Evolutionary conservation across 1,140 invertebrate genomes (phyloP).

Genomic region (Drosophila lowei): DNA sequence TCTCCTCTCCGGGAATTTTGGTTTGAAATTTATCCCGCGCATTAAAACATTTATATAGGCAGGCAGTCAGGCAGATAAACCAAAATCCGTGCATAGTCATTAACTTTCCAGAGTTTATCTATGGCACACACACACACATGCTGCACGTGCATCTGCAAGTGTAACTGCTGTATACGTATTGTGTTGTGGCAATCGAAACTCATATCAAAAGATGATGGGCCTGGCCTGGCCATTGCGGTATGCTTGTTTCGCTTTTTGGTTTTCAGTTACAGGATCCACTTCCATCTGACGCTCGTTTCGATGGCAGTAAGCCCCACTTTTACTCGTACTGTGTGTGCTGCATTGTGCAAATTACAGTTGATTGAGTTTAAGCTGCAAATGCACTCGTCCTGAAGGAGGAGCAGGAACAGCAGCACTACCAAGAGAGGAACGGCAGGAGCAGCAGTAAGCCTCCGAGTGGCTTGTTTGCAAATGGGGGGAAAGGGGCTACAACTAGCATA

Average conservation of each 20-base stretch:
- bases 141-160: not conserved
- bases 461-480: constrained; percentile 70
- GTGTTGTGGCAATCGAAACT: constrained; percentile 2
- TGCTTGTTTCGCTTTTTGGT: constrained; percentile 9
- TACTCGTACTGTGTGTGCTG: constrained; percentile 23
- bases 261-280: constrained; percentile 21
- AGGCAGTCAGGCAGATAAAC: constrained; percentile 8
- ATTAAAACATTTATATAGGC: constrained; percentile 27
- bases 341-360: constrained; percentile 69
- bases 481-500: constrained; percentile 43
- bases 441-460: constrained; percentile 50
- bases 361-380: constrained; percentile 68
- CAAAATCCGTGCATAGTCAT: constrained; percentile 47
- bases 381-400: constrained; percentile 26
- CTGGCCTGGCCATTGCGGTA: not conserved
- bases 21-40: constrained; percentile 15
- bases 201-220: constrained; percentile 52
- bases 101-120: constrained; percentile 40
- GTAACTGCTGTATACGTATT: not conserved
- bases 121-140: constrained; percentile 3
- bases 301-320: constrained; percentile 48
- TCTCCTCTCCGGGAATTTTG: constrained; percentile 14
- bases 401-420: constrained; percentile 5
- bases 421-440: constrained; percentile 1
- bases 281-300: constrained; percentile 27